phyloP scores from a whole-genome alignment of 2,113 vertebrate species.

The Chionodraco myersi region DNA sequence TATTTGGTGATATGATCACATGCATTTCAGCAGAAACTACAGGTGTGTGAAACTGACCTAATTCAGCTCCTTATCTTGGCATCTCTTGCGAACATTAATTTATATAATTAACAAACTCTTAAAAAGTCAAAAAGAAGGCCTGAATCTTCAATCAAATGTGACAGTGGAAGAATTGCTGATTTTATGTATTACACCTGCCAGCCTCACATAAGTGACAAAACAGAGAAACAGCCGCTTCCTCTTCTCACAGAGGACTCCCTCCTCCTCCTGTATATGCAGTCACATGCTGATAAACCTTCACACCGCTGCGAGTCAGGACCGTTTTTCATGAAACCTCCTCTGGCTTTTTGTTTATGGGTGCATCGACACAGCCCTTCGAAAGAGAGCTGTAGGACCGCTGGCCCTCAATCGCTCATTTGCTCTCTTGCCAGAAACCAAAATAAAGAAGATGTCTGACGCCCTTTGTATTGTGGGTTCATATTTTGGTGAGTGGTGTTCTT shows the following conservation, averaged over 20 bases:
- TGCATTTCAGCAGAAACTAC: constrained; percentile 39
- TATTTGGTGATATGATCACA: background rate
- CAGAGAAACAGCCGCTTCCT: constrained; percentile 53
- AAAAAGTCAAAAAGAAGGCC: background rate
- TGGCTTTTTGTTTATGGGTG: constrained; percentile 20
- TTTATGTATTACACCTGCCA: background rate
- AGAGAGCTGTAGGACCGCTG: constrained; percentile 7
- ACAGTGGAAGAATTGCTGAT: background rate
- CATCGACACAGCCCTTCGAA: background rate
- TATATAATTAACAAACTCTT: background rate
- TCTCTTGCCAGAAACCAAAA: constrained; percentile 20
- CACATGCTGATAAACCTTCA: background rate
- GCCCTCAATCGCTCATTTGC: constrained; percentile 25
- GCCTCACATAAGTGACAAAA: background rate
- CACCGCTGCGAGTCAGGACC: background rate
- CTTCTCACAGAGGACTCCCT: constrained; percentile 28
- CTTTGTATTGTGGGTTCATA: constrained; percentile 62
- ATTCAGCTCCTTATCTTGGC: background rate
- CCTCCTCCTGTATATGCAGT: constrained; percentile 14
- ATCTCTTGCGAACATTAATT: background rate
- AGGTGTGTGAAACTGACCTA: constrained; percentile 1
- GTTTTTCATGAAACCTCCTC: background rate
- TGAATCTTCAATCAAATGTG: background rate
- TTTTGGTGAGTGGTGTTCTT: constrained; percentile 71
- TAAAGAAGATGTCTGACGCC: constrained; percentile 66